These are phyloP conservation scores for Danio jaintianensis DNA, from an alignment of 2,797 vertebrate species.

Conservation along the genomic window DNA sequence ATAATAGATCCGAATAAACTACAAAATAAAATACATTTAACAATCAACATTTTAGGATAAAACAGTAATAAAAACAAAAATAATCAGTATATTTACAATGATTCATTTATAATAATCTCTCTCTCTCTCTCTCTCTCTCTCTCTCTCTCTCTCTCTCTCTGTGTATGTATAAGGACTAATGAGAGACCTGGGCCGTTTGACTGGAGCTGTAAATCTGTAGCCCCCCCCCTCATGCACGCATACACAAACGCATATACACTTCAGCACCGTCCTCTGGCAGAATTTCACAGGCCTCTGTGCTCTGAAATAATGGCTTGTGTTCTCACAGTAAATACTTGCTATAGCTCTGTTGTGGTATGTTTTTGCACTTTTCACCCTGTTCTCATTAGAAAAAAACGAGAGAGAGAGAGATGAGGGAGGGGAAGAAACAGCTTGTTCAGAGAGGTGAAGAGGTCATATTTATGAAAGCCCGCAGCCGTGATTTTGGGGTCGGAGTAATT, in stretches of 20 bases:
- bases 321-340: slow-evolving; percentile 68
- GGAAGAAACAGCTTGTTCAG: slow-evolving; percentile 52
- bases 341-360: slow-evolving; percentile 68
- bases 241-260: slow-evolving; percentile 46
- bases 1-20: too few species aligned
- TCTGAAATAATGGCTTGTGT: slow-evolving; percentile 67
- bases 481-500: slow-evolving; percentile 59
- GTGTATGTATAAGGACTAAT: slow-evolving; percentile 66
- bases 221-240: slow-evolving; percentile 36
- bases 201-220: slow-evolving; percentile 68
- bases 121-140: slow-evolving; percentile 22
- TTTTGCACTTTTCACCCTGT: slow-evolving; percentile 71
- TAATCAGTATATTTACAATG: too few species aligned
- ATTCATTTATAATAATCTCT: too few species aligned
- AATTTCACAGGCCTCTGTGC: slow-evolving; percentile 70
- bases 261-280: slow-evolving; percentile 64
- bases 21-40: too few species aligned
- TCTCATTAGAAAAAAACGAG: slow-evolving; percentile 62
- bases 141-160: slow-evolving; percentile 34
- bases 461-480: slow-evolving; percentile 62
- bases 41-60: too few species aligned
- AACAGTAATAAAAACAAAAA: too few species aligned
- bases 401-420: slow-evolving; percentile 29
- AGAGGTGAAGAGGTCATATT: slow-evolving; percentile 61
- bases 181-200: slow-evolving; percentile 68